A percentile compares a stretch with the other conserved stretches of the same genome.
Evolutionary conservation across 2,797 vertebrate species (phyloP).

Genomic region (Tapirus indicus): DNA sequence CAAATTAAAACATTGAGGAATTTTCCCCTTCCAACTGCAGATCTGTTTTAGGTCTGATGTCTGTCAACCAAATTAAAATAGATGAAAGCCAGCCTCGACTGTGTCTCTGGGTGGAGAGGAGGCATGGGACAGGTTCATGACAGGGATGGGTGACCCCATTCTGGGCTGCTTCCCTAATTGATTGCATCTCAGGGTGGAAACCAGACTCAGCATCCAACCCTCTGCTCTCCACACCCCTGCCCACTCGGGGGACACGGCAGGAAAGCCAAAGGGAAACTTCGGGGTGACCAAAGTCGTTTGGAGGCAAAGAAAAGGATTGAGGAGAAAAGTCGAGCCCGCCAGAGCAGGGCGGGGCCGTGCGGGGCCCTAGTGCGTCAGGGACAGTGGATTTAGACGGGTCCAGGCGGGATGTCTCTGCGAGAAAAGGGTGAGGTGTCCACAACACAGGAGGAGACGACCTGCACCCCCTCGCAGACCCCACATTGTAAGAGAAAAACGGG

Average conservation of each 20-base stretch:
- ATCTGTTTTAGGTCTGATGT: slow-evolving; percentile 70
- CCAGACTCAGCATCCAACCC: accelerated
- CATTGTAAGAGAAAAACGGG: not conserved
- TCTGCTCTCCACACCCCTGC: accelerated
- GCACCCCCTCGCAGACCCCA: accelerated
- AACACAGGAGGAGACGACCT: accelerated
- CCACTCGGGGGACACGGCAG: accelerated
- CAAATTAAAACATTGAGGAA: slow-evolving; percentile 72
- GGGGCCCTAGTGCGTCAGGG: accelerated
- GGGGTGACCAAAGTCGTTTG: not conserved
- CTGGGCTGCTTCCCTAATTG: not conserved
- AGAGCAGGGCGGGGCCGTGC: accelerated
- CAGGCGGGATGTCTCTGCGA: accelerated
- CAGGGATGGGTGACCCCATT: not conserved
- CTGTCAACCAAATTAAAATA: slow-evolving; percentile 76
- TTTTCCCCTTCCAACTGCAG: slow-evolving; percentile 72
- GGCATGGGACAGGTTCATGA: not conserved
- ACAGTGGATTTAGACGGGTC: accelerated
- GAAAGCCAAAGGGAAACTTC: not conserved
- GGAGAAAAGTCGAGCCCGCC: accelerated
- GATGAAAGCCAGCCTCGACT: not conserved
- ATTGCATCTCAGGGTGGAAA: not conserved
- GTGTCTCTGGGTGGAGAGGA: not conserved
- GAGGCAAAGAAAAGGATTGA: not conserved
- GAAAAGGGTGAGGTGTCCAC: accelerated